Base-by-base conservation (phyloP, 2,888 invertebrate species). In the Icerya purchasi region DNA sequence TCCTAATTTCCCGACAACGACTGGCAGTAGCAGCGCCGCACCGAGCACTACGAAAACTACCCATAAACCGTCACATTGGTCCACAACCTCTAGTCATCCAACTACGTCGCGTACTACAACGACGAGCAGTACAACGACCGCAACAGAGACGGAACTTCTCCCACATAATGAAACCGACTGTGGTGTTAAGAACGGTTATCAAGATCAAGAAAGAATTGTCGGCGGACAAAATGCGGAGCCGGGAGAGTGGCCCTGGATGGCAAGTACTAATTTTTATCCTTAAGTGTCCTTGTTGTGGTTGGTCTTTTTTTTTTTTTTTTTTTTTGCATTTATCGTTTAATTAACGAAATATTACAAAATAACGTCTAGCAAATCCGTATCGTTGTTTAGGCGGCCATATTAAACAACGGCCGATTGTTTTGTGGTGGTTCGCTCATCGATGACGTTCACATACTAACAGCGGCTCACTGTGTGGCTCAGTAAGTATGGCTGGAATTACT, bases 391-490 rank as follows among this genome's bases (percentile, higher is more conserved):
- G 87, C 82, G 1, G 88, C 83, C 1, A 74, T 91, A 49, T 86
- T 90, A 70, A 87, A 86, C 69, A 79, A 78, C 3, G 86, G 86
- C 19, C 77, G 87, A 36, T 88, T 90, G 70, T 89, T 90, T 72
- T 90, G 90, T 69, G 90, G 89, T 1, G 90, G 89, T 10, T 87
- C 88, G 0, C 74, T 90, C 53, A 84, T 90, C 63, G 87, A 89
- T 67, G 78, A 80, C 63, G 72, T 70, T 57, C 88, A 89, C 68
- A 81, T 90, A 56, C 73, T 90, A 18, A 84, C 89, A 1, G 88
- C 89, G 1, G 89, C 90, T 1, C 89, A 90, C 73, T 90, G 90
- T 70, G 86, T 90, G 23, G 86, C 87, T 25, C 85, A 86, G 89
- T 89, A 75, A 79, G 81, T 72, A 18, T 22, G 10, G 14, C 14